Percentiles rank a stretch among this genome's conserved stretches.
Evolutionary conservation across 2,113 vertebrate species (phyloP).

Genomic region (Chrysemys picta): DNA sequence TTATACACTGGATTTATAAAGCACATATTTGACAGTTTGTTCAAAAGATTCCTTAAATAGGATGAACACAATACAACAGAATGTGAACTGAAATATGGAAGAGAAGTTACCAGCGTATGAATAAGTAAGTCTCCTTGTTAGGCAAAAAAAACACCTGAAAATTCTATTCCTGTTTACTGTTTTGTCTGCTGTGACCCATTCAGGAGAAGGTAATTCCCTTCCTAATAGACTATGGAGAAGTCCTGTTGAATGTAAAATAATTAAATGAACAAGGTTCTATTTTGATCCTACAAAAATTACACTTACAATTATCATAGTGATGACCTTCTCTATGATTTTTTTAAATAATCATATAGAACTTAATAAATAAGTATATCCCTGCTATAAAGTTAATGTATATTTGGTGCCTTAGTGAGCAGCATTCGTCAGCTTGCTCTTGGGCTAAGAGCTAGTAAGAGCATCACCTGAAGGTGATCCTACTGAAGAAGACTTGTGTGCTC

Average conservation of each 20-base stretch:
- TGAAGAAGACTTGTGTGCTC: background rate
- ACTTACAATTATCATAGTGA: background rate
- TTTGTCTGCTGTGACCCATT: background rate
- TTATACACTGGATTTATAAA: background rate
- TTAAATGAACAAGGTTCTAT: background rate
- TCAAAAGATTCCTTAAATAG: background rate
- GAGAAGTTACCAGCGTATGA: background rate
- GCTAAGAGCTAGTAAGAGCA: background rate
- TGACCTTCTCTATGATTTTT: background rate
- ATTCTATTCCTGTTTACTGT: background rate
- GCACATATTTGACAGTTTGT: background rate
- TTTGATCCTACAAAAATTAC: background rate
- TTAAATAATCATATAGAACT: background rate
- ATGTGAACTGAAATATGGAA: background rate
- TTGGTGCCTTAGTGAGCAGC: background rate
- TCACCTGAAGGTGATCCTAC: accelerated
- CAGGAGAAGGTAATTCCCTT: background rate
- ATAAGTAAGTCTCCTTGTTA: background rate
- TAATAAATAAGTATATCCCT: background rate
- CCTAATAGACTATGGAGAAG: background rate
- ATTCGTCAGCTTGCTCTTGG: background rate
- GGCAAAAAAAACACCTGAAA: background rate
- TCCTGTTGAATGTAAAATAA: background rate
- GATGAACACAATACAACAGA: background rate
- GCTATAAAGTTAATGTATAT: background rate